phyloP scores from a whole-genome alignment of 2,888 invertebrate species.

The Agrotis clavis region DNA sequence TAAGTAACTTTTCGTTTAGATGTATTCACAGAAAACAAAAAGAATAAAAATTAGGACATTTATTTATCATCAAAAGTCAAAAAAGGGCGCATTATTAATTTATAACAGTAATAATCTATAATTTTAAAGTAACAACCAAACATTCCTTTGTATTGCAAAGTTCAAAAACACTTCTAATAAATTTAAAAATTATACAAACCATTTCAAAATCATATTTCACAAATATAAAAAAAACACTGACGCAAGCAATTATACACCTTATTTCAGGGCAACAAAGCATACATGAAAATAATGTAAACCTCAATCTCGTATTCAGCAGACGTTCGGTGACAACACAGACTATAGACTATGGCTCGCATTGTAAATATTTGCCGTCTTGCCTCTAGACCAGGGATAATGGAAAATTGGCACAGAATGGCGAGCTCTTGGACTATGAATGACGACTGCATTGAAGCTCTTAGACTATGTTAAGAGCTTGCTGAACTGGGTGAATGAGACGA shows the following conservation, averaged over 20 bases:
- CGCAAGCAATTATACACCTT: slow-evolving; percentile 64
- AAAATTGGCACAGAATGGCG: slow-evolving; percentile 82
- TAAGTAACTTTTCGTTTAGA: too few relatives aligned
- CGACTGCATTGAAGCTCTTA: slow-evolving; percentile 68
- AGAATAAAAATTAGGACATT: too few relatives aligned
- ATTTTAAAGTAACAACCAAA: too few relatives aligned
- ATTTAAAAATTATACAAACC: neutral
- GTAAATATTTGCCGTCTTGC: slow-evolving; percentile 73
- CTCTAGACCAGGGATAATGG: slow-evolving; percentile 79
- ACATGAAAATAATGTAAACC: slow-evolving; percentile 59
- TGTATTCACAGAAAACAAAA: too few relatives aligned
- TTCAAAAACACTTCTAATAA: neutral
- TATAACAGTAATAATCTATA: too few relatives aligned
- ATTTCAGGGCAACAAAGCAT: slow-evolving; percentile 58
- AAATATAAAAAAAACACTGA: slow-evolving; percentile 3
- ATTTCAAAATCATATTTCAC: slow-evolving; percentile 2
- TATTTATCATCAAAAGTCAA: too few relatives aligned
- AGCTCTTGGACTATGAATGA: slow-evolving; percentile 79
- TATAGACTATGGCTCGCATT: slow-evolving; percentile 73
- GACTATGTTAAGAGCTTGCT: slow-evolving; percentile 35
- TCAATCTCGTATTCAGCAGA: slow-evolving; percentile 75
- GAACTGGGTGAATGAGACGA: slow-evolving; percentile 29
- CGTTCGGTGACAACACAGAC: slow-evolving; percentile 73
- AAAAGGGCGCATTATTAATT: too few relatives aligned
- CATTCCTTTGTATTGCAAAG: too few relatives aligned